phyloP scores from a whole-genome alignment of 2,797 vertebrate species.

The Tangara arthus region DNA sequence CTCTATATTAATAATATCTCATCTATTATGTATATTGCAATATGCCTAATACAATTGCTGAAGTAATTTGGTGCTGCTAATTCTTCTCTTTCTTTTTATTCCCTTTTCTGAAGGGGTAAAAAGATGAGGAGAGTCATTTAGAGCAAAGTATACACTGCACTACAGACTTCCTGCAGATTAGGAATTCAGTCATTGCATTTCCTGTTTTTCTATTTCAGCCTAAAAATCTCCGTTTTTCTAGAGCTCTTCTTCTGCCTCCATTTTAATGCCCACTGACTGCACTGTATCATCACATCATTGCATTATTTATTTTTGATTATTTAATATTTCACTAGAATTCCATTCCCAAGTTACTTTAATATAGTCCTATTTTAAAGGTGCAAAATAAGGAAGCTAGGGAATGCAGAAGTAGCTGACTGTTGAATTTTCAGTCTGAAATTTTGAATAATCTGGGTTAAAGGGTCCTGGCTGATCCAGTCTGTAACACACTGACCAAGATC shows the following conservation, averaged over 20 bases:
- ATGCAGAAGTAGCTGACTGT: background rate
- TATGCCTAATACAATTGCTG: slow-evolving; percentile 14
- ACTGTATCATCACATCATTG: background rate
- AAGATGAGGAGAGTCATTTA: background rate
- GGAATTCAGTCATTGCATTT: background rate
- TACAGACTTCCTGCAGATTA: background rate
- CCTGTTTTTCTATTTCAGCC: background rate
- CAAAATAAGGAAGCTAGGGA: background rate
- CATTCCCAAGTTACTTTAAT: background rate
- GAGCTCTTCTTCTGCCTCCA: background rate
- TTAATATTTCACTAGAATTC: slow-evolving; percentile 21
- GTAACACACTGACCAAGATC: background rate
- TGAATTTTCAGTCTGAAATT: background rate
- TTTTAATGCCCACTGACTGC: background rate
- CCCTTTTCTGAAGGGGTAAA: background rate
- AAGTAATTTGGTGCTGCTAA: slow-evolving; percentile 44
- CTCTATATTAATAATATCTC: slow-evolving; percentile 57
- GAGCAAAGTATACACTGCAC: background rate
- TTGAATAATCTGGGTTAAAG: background rate
- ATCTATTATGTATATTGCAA: slow-evolving; percentile 62
- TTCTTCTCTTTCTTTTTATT: background rate
- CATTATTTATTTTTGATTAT: slow-evolving; percentile 33
- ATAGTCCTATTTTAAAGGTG: background rate
- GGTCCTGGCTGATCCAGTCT: background rate
- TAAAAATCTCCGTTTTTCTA: background rate